Evolutionary conservation across 2,113 vertebrate species (phyloP), one percentile per base, ranked within the genome.

Genomic region (Tursiops truncatus): DNA sequence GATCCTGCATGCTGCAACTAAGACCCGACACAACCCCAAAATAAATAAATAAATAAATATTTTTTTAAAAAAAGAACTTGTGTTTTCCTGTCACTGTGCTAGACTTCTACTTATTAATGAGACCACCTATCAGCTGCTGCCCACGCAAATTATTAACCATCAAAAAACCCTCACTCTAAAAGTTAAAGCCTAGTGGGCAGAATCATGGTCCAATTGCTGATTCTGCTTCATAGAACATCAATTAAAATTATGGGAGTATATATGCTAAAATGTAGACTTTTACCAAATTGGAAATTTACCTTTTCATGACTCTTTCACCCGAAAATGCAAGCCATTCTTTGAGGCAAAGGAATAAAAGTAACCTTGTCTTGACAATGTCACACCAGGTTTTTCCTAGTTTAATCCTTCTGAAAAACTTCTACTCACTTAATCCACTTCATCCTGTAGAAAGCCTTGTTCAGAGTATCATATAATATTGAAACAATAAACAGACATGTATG

Each of bases 391-490:
- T 71, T 97, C 81, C 93, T 90, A 93, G 56, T 44, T 81, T 96
- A 97, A 98, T 97, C 92, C 95, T 91, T 83, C 84, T 28, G 92
- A 94, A 98, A 98, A 98, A 91, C 20, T 93, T 92, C 14, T 94
- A 17, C 65, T 92, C 91, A n/a, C 58, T 98, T 98, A 44, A 94
- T 95, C 97, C 94, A 89, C 96, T 80, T 65, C 95, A 87, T 82
- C 95, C 73, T 89, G 91, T 12, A 94, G 90, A 96, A 97, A 97
- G 77, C 28, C 62, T 85, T 84, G 58, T 71, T 63, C 81, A 36
- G 60, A 95, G 92, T 93, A 97, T 89, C 95, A 65, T 50, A 25
- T 0, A 6, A 95, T 94, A 96, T 1, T 96, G 89, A 98, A 98
- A 98, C 65, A 97, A 97, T 95, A 94, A 97, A 94, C 58, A 97